Evolutionary conservation across 2,113 vertebrate genomes (phyloP), one percentile per base, ranked within the genome.

Genomic region (Menidia beryllina): DNA sequence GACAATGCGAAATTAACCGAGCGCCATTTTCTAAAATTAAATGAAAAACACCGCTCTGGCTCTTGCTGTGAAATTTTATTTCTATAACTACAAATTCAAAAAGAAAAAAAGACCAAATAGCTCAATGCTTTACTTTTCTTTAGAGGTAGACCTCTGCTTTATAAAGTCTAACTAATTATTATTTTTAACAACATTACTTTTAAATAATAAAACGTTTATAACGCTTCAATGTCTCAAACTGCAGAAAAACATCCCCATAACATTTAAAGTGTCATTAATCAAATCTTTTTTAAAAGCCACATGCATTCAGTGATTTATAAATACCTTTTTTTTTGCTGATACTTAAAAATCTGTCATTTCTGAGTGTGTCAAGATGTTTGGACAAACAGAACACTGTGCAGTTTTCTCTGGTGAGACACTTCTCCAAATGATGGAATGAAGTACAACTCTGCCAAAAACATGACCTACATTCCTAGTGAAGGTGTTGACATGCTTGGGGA

Each of bases 381-480:
- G 47, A 41, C 58, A 23, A 14, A 69, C 53, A 11, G 34, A 69
- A 64, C 59, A 70, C 30, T 43, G 45, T 75, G 63, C 51, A 66
- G 61, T 77, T 82, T 74, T 61, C 53, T 73, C 60, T 65, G 50
- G 30, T 78, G 23, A 70, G 79, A 74, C 71, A 52, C 20, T 58
- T 72, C 30, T 72, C 61, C 36, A 56, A 80, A 73, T 83, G 75
- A 78, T 75, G 75, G 86, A 90, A 88, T 86, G 79, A 84, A 58
- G 85, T 64, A 78, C 54, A 84, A 63, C 63, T 84, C 63, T 77
- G 86, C 86, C 77, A 79, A 86, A 85, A 87, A 84, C 75, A 84
- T 84, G 90, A 85, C 88, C 88, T 84, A 88, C 83, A 91, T 90
- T 89, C 81, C 83, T 71, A 71, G 72, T 72, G 83, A 87, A 87